Evolutionary conservation across 2,888 invertebrate genomes (phyloP).

Genomic region (Anorthoa munda): DNA sequence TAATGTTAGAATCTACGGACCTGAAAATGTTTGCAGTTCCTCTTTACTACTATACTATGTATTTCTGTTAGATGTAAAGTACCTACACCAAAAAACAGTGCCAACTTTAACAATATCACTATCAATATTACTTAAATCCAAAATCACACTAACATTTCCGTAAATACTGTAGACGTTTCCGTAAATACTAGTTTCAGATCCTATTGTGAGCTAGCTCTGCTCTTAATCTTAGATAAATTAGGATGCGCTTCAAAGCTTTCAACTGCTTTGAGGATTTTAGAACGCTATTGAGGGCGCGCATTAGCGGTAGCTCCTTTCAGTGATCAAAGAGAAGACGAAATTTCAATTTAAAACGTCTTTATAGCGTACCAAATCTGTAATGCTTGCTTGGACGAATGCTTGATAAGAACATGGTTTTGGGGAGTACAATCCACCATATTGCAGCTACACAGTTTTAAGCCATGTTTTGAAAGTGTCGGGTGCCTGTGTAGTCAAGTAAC

Average conservation of each 20-base stretch:
- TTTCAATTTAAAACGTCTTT: not conserved
- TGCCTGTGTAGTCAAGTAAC: not conserved
- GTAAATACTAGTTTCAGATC: not conserved
- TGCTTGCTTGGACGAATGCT: too few relatives aligned
- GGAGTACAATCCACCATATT: not conserved
- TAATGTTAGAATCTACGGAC: not conserved
- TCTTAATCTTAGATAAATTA: not conserved
- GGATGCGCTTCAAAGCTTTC: not conserved
- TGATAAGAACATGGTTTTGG: not conserved
- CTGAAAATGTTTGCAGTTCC: not conserved
- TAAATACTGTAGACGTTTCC: not conserved
- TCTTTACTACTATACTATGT: not conserved
- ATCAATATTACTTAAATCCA: too few relatives aligned
- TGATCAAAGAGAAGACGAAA: not conserved
- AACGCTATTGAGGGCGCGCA: not conserved
- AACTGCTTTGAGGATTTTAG: slow-evolving; percentile 8
- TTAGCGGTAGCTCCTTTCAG: slow-evolving; percentile 1
- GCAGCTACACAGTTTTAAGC: too few relatives aligned
- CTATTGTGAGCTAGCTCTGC: not conserved
- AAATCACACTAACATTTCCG: not conserved
- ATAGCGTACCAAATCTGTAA: not conserved
- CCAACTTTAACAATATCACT: too few relatives aligned
- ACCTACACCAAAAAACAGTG: not conserved
- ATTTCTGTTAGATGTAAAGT: not conserved
- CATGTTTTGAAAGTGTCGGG: not conserved